Evolutionary conservation across 2,797 vertebrate species (phyloP).

Genomic region (Dendrocincla fuliginosa): DNA sequence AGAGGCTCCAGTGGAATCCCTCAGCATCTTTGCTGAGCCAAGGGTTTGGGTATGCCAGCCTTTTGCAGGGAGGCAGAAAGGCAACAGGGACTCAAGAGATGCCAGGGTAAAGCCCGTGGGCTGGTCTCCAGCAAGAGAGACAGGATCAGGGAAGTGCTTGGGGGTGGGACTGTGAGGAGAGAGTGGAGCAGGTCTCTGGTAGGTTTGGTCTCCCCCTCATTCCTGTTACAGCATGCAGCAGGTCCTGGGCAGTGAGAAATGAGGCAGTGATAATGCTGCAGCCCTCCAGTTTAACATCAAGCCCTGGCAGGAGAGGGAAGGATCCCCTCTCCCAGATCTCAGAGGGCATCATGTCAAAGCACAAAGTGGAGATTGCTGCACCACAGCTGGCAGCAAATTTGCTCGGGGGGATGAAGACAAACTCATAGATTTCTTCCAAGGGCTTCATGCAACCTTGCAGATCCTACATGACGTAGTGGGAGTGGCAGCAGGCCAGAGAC

Average conservation of each 20-base stretch:
- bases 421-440: neutral
- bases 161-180: neutral
- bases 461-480: neutral
- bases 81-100: neutral
- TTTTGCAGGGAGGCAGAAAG: neutral
- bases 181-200: neutral
- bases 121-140: neutral
- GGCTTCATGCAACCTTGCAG: neutral
- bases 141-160: rapidly evolving
- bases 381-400: neutral
- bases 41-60: neutral
- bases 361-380: neutral
- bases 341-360: rapidly evolving
- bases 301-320: neutral
- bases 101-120: neutral
- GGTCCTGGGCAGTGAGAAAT: neutral
- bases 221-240: rapidly evolving
- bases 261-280: neutral
- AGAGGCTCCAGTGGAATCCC: neutral
- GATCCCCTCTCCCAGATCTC: neutral
- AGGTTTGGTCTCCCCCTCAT: neutral
- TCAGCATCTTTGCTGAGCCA: neutral
- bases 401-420: neutral
- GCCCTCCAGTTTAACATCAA: rapidly evolving
- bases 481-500: neutral